Base-by-base conservation (phyloP, 1,140 invertebrate genomes). In the Ceratosolen solmsi region DNA sequence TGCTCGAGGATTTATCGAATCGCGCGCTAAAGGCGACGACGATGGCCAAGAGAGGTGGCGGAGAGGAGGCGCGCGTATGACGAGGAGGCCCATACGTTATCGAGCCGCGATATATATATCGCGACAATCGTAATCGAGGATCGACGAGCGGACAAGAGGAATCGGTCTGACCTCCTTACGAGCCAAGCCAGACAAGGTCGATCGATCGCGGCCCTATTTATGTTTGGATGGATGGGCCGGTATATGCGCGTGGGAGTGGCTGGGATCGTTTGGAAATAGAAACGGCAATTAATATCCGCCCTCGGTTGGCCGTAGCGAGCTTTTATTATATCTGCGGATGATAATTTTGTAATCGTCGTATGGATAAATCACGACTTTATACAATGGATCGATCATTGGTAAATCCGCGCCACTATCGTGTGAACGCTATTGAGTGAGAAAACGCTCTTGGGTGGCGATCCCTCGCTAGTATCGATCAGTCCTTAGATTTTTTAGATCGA, bases 1-100 rank as follows among this genome's bases (percentile, higher is more conserved):
- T 85, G 84, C 82, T 30, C 36, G 13, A 33, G 72, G 65, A 84
- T 87, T 65, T 78, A 85, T 86, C 80, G 49, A 58, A 38, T 72
- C 68, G 51, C 65, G 60, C 38, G 17, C 46, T 36, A 25, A n/a
- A 54, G n/a, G n/a, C n/a, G n/a, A n/a, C n/a, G n/a, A n/a, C n/a
- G n/a, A n/a, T n/a, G n/a, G n/a, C n/a, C n/a, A n/a, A n/a, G 74
- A 78, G 54, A 70, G 36, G 68, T 70, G 0, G 63, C 25, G 27
- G 22, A 2, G 54, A 41, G 49, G 17, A 4, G 20, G 36, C 27
- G 36, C 46, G 49, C 63, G 76, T 17, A 68, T 56, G 38, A 46
- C 30, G 49, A 79, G n/a, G 30, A n/a, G 65, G 30, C 30, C 46
- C 60, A 65, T 76, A 63, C 56, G 38, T 41, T 36, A 58, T 58